Evolutionary conservation across 2,888 invertebrate genomes (phyloP), one percentile per base, ranked within the genome.

Genomic region (Caradrina kadenii): DNA sequence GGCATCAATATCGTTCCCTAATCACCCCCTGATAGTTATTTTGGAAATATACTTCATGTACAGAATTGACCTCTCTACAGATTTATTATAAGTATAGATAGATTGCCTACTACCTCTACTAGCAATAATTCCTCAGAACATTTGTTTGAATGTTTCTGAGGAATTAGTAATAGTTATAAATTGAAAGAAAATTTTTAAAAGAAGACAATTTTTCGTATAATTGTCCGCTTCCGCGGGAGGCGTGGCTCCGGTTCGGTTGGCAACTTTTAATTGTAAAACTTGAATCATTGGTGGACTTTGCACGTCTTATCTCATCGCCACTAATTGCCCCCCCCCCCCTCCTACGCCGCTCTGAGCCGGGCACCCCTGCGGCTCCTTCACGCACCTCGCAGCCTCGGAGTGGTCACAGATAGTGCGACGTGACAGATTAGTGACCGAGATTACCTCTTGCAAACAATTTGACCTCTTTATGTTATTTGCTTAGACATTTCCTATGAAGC

Each of bases 241-340:
- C 35, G 45, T 50, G 58, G 73, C 64, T 73, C 68, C 63, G 49
- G 64, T 75, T 67, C 72, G 64, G 64, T 65, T 78, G 48, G 58
- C 75, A 86, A 87, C 86, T 88, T 89, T 88, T 89, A 89, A 89
- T 88, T 87, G 87, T 89, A 87, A 88, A 89, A 88, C 87, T 89
- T 88, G 86, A 87, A 86, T 88, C 84, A 86, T 86, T 88, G 88
- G 85, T 83, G 85, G 85, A 87, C 86, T 87, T 89, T 80, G 82
- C 86, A 87, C 87, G 86, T 87, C 86, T 87, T 88, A 87, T 89
- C 88, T 87, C 85, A 83, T 84, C 84, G 81, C 76, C 64, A 81
- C 87, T 89, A 89, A 89, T 87, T 88, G 87, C 81, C 79, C 63
- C 73, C 61, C 49, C 54, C 60, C 58, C 26, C 21, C 13, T 26